Evolutionary conservation across 2,797 vertebrate genomes (phyloP).

Genomic region (Mormyrus proboscirostris): DNA sequence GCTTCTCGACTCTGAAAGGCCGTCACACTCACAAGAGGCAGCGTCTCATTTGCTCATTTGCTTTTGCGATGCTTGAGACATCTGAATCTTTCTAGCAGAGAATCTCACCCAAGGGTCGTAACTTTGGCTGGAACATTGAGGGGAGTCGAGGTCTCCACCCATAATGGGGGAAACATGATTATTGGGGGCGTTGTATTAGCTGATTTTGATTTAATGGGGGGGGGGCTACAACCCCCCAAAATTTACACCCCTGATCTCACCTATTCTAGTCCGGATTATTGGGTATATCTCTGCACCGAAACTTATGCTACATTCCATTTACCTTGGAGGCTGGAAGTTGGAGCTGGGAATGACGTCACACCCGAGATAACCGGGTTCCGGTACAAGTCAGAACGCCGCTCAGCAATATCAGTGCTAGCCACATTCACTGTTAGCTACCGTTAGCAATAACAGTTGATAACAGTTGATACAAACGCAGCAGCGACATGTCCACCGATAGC

Average conservation of each 20-base stretch:
- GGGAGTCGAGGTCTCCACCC: no score
- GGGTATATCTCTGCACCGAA: background rate
- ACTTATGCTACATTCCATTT: background rate
- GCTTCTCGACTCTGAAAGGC: background rate
- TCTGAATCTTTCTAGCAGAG: conserved; percentile 9
- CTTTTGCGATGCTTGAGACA: conserved; percentile 4
- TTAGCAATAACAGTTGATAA: conserved; percentile 3
- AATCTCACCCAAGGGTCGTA: background rate
- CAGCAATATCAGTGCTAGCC: background rate
- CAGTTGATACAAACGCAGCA: background rate
- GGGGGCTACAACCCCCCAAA: no score
- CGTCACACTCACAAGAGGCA: background rate
- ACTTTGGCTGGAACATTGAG: no score
- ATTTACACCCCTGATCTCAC: background rate
- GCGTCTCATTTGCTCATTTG: background rate
- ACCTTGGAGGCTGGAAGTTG: background rate
- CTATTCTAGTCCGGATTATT: background rate
- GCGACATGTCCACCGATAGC: background rate
- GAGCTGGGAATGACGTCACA: background rate
- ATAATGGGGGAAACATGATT: no score
- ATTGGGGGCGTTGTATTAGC: no score
- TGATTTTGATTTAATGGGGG: no score
- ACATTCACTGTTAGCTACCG: background rate
- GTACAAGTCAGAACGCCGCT: background rate
- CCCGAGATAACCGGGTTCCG: background rate